phyloP scores from a whole-genome alignment of 2,888 invertebrate genomes.

The Tenthredo amoena region DNA sequence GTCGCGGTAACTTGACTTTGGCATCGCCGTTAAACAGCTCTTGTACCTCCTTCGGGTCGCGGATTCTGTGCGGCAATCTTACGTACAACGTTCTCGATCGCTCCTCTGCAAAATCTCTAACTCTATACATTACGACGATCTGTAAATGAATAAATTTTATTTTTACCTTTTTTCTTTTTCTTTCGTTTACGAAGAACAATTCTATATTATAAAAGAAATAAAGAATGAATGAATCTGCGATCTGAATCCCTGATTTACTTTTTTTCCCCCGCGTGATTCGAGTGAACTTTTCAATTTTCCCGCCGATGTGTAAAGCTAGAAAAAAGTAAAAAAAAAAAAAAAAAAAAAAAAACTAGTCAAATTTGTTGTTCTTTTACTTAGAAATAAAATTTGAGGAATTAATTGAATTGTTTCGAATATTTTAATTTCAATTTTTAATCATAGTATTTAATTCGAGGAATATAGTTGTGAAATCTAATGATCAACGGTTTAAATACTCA shows the following conservation, averaged over 20 bases:
- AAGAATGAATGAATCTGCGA: too few relatives aligned
- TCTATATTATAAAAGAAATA: too few relatives aligned
- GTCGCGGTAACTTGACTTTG: constrained; percentile 67
- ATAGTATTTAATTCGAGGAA: background rate
- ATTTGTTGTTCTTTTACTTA: background rate
- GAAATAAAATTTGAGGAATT: background rate
- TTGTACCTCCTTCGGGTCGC: constrained; percentile 63
- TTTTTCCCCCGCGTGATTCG: background rate
- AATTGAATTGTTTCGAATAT: background rate
- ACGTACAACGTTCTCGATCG: constrained; percentile 66
- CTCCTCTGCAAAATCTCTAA: constrained; percentile 54
- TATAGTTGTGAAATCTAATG: background rate
- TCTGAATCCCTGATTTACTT: background rate
- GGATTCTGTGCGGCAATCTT: constrained; percentile 68
- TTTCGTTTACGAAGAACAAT: background rate
- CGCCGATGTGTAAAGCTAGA: background rate
- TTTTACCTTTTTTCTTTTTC: background rate
- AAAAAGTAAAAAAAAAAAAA: background rate
- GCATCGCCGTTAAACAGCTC: constrained; percentile 66
- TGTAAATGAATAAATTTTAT: background rate
- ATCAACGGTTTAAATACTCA: background rate
- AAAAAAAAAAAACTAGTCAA: background rate
- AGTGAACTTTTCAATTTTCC: background rate
- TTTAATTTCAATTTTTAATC: background rate
- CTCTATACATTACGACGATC: constrained; percentile 12